Evolutionary conservation across 2,113 vertebrate genomes (phyloP).

Genomic region (Noctilio leporinus): DNA sequence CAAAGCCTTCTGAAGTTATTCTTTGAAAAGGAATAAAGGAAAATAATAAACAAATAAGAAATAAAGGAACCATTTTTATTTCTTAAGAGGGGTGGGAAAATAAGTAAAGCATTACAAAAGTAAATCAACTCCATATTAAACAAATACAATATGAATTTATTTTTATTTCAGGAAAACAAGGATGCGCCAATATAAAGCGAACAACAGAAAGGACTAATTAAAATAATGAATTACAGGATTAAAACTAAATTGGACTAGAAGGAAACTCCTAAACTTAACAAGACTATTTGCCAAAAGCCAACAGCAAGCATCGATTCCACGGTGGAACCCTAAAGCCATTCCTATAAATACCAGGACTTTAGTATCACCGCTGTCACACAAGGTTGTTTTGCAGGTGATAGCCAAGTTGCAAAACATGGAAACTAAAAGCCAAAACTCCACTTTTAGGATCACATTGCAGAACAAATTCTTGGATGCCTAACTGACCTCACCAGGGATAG

Average conservation of each 20-base stretch:
- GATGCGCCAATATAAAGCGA: neutral
- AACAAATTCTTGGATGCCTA: neutral
- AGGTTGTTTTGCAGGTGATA: fast-evolving
- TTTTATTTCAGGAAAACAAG: neutral
- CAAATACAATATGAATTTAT: neutral
- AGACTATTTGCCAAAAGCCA: neutral
- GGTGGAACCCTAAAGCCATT: neutral
- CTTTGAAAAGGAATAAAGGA: neutral
- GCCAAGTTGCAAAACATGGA: neutral
- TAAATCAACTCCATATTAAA: neutral
- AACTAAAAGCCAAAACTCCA: neutral
- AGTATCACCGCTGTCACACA: fast-evolving
- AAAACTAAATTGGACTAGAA: neutral
- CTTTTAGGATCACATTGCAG: neutral
- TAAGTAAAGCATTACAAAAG: neutral
- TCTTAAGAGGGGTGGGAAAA: neutral
- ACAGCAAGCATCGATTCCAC: too few species aligned
- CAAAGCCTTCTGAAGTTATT: neutral
- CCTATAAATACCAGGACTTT: neutral
- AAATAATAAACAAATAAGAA: too few species aligned
- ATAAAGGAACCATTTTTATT: neutral
- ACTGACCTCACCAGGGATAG: neutral
- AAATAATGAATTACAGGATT: neutral
- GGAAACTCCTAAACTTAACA: neutral
- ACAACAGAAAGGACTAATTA: neutral